Evolutionary conservation across 2,797 vertebrate genomes (phyloP), one percentile per base, ranked within the genome.

Genomic region (Mico argentatus): DNA sequence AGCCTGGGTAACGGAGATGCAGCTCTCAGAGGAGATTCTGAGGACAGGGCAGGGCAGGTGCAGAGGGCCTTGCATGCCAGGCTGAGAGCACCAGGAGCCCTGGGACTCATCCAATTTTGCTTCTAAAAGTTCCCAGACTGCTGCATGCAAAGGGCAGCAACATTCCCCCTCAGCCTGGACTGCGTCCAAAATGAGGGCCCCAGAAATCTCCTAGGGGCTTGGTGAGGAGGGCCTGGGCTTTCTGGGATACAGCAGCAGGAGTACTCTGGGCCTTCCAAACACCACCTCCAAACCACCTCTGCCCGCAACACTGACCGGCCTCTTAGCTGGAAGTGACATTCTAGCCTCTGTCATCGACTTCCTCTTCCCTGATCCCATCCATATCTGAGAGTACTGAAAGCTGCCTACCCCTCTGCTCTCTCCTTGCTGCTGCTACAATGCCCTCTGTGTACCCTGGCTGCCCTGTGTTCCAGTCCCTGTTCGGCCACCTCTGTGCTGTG

Each of bases 301-400:
- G 22, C 61, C 24, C 0, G 0, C 46, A 55, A 73, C 8, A 19
- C 39, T 9, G 39, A 72, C 77, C 13, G 24, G 55, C 36, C 44
- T 46, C 46, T 39, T 76, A 20, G 30, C 73, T 30, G 80, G 83
- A n/a, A 44, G 81, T 3, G 13, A 79, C 64, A 12, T 72, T 85
- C 52, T 30, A 72, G 81, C 27, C 57, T 67, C 24, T 5, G 48
- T 72, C 46, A 20, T 13, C 44, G 2, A 67, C 92, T 46, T 86
- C 91, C 64, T 36, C 88, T 6, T 75, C 55, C n/a, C 20, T 19
- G 50, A 55, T 5, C 15, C 24, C 41, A 41, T 55, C 19, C 36
- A 8, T 39, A 15, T 46, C 20, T 7, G 33, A 22, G 11, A 52
- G 48, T 8, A 67, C 20, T 61, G 14, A 44, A 36, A 67, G 87